phyloP scores from a whole-genome alignment of 2,888 invertebrate species.

The Drosophila siamana region DNA sequence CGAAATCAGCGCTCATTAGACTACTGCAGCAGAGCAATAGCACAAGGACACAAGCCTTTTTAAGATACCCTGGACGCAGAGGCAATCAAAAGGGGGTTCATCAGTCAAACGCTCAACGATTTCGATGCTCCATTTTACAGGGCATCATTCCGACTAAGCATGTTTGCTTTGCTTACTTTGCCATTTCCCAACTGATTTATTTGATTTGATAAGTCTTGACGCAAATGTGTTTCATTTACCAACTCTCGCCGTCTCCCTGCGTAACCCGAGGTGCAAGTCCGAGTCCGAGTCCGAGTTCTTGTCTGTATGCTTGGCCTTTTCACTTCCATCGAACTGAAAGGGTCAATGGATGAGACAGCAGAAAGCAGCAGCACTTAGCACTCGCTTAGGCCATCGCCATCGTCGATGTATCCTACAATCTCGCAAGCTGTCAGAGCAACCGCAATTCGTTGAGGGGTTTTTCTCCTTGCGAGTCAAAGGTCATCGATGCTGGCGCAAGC shows the following conservation, averaged over 20 bases:
- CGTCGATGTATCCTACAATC: no score
- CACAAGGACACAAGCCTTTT: background rate
- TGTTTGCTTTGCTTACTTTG: conserved; percentile 4
- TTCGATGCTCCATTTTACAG: background rate
- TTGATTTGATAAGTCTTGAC: conserved; percentile 71
- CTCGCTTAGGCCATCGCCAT: no score
- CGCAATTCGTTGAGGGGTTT: background rate
- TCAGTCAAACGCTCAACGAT: background rate
- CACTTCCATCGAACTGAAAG: conserved; percentile 3
- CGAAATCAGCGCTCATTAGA: conserved; percentile 54
- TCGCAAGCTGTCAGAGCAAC: background rate
- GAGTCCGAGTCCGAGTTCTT: no score
- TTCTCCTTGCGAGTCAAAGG: conserved; percentile 19
- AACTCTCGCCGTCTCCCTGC: conserved; percentile 8
- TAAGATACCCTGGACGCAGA: conserved; percentile 5
- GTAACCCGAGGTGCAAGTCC: conserved; percentile 1
- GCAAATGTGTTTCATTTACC: conserved; percentile 73
- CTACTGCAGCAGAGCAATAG: conserved; percentile 13
- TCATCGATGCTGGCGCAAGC: conserved; percentile 31
- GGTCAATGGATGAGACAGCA: conserved; percentile 10
- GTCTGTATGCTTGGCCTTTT: conserved; percentile 32
- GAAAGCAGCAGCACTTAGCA: no score
- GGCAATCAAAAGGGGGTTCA: background rate
- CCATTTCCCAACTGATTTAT: conserved; percentile 61
- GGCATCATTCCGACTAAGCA: conserved; percentile 13